A percentile compares a stretch with the other conserved stretches of the same genome.
These are phyloP conservation scores for Norana najaformis DNA, from an alignment of 2,888 invertebrate genomes.

Conservation along the genomic window DNA sequence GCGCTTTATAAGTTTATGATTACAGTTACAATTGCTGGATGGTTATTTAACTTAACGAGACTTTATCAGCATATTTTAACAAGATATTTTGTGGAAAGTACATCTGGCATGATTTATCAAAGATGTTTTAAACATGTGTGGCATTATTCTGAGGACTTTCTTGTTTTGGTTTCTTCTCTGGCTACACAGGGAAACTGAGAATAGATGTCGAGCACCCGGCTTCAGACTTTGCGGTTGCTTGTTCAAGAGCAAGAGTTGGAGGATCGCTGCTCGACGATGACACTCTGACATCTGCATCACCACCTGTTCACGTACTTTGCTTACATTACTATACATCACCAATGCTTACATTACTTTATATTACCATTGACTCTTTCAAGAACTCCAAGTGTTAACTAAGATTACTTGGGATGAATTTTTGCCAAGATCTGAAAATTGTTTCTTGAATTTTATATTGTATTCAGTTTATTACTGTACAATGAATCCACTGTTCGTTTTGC, in stretches of 20 bases:
- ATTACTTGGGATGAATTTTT: no score
- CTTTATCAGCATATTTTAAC: no score
- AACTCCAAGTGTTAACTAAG: no score
- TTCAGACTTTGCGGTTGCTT: constrained; percentile 58
- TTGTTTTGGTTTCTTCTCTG: neutral
- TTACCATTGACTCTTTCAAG: no score
- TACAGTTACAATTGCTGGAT: no score
- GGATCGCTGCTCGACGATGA: constrained; percentile 29
- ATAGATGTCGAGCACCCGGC: constrained; percentile 33
- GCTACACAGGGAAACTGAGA: neutral
- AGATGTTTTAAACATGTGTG: neutral
- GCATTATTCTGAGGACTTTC: neutral
- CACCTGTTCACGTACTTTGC: neutral
- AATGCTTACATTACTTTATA: neutral
- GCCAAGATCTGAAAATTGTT: no score
- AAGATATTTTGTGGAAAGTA: no score
- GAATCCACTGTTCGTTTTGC: neutral
- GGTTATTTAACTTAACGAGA: no score
- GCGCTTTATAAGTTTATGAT: no score
- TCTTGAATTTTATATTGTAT: neutral
- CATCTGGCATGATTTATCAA: neutral
- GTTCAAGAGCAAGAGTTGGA: constrained; percentile 53
- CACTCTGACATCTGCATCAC: neutral
- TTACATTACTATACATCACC: neutral
- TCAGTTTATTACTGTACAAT: neutral